Conservation (phyloP, 1,140 invertebrate genomes). For the Argopecten irradians region DNA sequence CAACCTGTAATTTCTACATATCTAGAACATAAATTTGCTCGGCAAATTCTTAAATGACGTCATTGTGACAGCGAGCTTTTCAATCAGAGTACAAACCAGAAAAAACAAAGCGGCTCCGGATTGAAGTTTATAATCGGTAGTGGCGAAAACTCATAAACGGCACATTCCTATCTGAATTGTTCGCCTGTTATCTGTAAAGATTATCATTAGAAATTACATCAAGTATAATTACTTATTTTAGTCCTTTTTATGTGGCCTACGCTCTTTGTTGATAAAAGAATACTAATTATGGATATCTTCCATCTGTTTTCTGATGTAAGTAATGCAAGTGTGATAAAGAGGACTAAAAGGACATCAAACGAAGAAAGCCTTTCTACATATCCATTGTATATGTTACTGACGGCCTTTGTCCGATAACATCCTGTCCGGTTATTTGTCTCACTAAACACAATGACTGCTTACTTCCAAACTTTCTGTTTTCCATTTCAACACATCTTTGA, state of each 20-base stretch:
- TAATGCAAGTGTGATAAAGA: background rate
- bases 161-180: background rate
- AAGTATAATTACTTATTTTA: conserved; percentile 19
- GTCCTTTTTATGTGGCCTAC: conserved; percentile 5
- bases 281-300: conserved; percentile 1
- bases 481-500: background rate
- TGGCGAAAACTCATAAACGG: background rate
- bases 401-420: background rate
- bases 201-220: conserved; percentile 23
- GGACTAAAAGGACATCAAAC: background rate
- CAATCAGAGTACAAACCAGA: background rate
- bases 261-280: background rate
- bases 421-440: background rate
- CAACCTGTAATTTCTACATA: conserved; percentile 22
- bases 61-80: background rate
- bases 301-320: conserved; percentile 8
- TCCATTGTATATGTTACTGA: background rate
- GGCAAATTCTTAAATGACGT: background rate
- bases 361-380: background rate
- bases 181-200: conserved; percentile 2
- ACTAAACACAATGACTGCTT: background rate
- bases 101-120: background rate
- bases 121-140: background rate
- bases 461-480: background rate
- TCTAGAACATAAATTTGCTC: background rate